A percentile compares a stretch with the other conserved stretches of the same genome.
Conservation (phyloP, 2,113 vertebrate species). For the Stigmatopora nigra region DNA sequence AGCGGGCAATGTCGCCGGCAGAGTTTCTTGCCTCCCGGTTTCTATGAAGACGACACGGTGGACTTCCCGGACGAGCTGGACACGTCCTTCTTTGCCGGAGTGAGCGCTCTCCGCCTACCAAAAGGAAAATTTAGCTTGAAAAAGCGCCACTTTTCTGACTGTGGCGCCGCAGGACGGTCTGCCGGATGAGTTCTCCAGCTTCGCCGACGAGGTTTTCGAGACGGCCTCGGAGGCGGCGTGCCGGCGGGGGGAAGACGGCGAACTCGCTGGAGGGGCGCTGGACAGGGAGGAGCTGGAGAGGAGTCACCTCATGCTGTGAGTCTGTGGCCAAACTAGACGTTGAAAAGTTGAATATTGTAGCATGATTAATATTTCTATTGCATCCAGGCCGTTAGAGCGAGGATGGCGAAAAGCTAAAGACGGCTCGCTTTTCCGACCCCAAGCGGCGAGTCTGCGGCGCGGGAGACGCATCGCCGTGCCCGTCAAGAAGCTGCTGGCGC, state of each 20-base stretch:
- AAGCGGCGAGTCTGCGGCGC: conserved; percentile 80
- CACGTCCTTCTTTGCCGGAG: conserved; percentile 93
- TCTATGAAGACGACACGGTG: conserved; percentile 85
- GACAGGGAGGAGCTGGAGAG: conserved; percentile 84
- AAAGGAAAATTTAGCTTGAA: background rate
- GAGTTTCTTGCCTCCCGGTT: conserved; percentile 88
- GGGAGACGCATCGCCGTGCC: conserved; percentile 86
- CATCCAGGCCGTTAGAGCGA: conserved; percentile 81
- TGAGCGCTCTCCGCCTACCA: conserved; percentile 56
- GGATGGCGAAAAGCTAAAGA: conserved; percentile 93
- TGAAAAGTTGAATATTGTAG: too few relatives aligned
- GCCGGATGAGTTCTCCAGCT: conserved; percentile 86
- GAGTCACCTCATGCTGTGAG: conserved; percentile 91
- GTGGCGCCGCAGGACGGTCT: conserved; percentile 75
- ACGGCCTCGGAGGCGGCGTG: conserved; percentile 81
- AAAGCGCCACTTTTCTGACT: background rate
- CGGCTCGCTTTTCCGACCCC: conserved; percentile 72
- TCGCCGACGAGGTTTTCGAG: conserved; percentile 90
- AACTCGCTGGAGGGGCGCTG: conserved; percentile 82
- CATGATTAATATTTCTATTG: background rate
- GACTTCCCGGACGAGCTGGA: conserved; percentile 94
- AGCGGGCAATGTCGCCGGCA: conserved; percentile 72
- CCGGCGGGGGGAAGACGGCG: conserved; percentile 72
- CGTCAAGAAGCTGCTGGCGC: conserved; percentile 87
- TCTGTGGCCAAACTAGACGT: conserved; percentile 8